Percentiles rank a stretch among this genome's conserved stretches.
Evolutionary conservation across 2,888 invertebrate species (phyloP).

Genomic region (Hirtodrosophila alboralis): DNA sequence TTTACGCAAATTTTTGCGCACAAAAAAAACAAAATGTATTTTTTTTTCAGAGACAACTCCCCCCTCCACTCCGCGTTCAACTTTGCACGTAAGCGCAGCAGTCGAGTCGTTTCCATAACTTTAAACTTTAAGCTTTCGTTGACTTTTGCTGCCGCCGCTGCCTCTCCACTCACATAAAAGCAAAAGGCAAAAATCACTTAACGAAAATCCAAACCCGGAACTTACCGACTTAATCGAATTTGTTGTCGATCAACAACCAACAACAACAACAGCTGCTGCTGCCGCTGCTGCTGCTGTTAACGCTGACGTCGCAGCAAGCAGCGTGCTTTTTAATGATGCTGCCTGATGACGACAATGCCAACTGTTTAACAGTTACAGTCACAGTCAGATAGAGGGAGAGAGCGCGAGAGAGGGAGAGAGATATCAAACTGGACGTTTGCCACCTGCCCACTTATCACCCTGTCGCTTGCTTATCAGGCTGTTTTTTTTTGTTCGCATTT

Average conservation of each 20-base stretch:
- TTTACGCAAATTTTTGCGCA: conserved; percentile 48
- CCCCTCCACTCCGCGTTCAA: conserved; percentile 10
- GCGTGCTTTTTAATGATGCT: conserved; percentile 47
- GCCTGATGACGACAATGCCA: conserved; percentile 40
- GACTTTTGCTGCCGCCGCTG: conserved; percentile 12
- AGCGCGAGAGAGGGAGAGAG: neutral
- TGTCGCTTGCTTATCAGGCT: conserved; percentile 50
- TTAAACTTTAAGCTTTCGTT: conserved; percentile 44
- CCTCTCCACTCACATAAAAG: conserved; percentile 23
- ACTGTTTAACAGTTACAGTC: conserved; percentile 35
- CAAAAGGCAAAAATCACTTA: conserved; percentile 52
- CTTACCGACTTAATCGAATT: conserved; percentile 76
- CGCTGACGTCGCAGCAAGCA: conserved; percentile 47
- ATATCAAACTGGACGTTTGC: conserved; percentile 3
- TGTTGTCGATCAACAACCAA: conserved; percentile 69
- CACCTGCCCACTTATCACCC: conserved; percentile 30
- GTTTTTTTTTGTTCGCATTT: conserved; percentile 12
- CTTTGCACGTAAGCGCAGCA: conserved; percentile 59
- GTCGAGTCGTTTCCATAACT: conserved; percentile 45
- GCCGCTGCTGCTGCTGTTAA: conserved; percentile 32
- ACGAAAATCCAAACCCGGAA: conserved; percentile 77
- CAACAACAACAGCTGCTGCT: conserved; percentile 28
- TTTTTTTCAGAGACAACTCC: neutral
- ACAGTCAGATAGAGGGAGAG: neutral
- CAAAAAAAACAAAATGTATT: conserved; percentile 25